Evolutionary conservation across 2,888 invertebrate species (phyloP).

Genomic region (Temnothorax rugatulus): DNA sequence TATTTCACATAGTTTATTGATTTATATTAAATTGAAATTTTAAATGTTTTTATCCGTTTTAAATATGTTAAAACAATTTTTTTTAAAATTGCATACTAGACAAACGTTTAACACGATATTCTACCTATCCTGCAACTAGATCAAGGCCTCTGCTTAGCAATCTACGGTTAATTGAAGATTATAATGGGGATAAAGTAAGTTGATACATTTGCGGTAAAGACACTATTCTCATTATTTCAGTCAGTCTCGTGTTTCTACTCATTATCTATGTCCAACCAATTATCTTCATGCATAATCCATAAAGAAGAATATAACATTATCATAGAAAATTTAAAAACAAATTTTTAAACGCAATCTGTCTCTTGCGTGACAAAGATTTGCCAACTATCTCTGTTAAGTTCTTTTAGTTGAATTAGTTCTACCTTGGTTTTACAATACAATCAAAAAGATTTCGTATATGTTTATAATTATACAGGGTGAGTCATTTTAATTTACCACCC

Average conservation of each 20-base stretch:
- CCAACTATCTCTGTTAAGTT: not conserved
- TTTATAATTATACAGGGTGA: not conserved
- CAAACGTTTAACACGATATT: constrained; percentile 6
- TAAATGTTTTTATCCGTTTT: not conserved
- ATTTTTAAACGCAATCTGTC: not conserved
- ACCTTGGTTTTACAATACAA: not conserved
- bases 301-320: not conserved
- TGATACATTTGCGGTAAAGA: constrained; percentile 35
- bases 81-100: not conserved
- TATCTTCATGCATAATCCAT: constrained; percentile 1
- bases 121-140: not conserved
- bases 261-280: not conserved
- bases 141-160: constrained; percentile 25
- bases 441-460: not conserved
- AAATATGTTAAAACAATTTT: not conserved
- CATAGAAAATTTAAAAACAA: constrained; percentile 4
- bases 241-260: constrained; percentile 4
- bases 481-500: no score
- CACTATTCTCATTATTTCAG: constrained; percentile 33
- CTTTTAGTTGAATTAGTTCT: not conserved
- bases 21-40: not conserved
- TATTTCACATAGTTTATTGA: not conserved
- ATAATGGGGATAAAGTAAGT: constrained; percentile 37
- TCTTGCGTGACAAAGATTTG: not conserved
- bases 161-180: constrained; percentile 29